Conservation (phyloP, 2,113 vertebrate species). For the Ibidorhyncha struthersii region DNA sequence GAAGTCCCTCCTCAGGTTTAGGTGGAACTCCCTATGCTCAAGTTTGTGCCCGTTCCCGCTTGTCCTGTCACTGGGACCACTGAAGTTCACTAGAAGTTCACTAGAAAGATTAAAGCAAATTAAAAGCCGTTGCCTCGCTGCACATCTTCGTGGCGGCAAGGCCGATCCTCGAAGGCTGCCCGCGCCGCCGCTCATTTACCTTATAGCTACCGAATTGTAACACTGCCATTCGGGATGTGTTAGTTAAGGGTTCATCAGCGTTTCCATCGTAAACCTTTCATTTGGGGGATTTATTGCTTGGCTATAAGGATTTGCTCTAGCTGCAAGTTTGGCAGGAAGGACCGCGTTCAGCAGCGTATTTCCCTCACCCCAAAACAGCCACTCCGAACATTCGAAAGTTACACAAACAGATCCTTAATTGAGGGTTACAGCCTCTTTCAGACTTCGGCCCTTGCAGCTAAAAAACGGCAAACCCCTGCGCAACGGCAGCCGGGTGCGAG, state of each 20-base stretch:
- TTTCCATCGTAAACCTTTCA: neutral
- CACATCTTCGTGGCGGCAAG: neutral
- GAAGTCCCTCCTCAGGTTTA: too few species aligned
- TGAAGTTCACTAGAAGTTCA: too few species aligned
- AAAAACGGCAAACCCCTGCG: neutral
- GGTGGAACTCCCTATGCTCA: too few species aligned
- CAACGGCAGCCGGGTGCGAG: neutral
- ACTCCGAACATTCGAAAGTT: neutral
- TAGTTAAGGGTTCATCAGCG: neutral
- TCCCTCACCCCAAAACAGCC: neutral
- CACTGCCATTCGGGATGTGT: accelerated
- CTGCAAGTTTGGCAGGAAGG: neutral
- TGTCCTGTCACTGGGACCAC: too few species aligned
- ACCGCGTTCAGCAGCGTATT: accelerated
- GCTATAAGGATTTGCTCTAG: neutral
- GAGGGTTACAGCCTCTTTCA: neutral
- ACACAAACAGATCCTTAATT: neutral
- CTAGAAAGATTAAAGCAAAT: neutral
- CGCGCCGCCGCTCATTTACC: neutral
- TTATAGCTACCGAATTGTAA: neutral
- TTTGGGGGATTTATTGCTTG: neutral
- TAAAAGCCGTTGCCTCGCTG: neutral
- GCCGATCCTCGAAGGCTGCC: neutral
- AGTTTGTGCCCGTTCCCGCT: too few species aligned
- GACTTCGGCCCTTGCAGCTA: neutral